Evolutionary conservation across 2,888 invertebrate species (phyloP), one percentile per base, ranked within the genome.

Genomic region (Drosophila cyrtoloma): DNA sequence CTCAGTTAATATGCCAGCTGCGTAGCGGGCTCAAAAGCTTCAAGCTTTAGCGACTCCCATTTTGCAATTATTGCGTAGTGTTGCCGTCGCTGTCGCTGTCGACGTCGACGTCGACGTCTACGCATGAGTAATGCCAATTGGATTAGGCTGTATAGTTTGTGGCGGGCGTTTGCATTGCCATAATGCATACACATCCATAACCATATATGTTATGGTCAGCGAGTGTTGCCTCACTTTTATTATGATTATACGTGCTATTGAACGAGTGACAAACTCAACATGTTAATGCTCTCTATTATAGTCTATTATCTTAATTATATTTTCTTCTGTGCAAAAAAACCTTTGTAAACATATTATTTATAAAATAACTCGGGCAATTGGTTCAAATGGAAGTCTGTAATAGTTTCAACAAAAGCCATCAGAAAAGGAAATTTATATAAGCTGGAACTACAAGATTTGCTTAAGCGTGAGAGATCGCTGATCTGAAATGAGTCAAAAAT

Each of bases 101-200:
- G 70, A 50, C 63, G 37, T 5, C 42, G n/a, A 1, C 9, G 67
- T 50, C 65, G 65, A 60, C 44, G 70, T 59, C 68, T 78, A 88
- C 84, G 86, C 89, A 88, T 78, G 86, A 77, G 80, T 75, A 88
- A 86, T 86, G 89, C 74, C 72, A 86, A 86, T 71, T 71, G 50
- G 56, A 57, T 30, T 35, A 12, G 68, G 47, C 67, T 63, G 66
- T 52, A 74, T 61, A 47, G 63, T 53, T 57, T 55, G 53, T 63
- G 59, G 52, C 66, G 26, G 59, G 57, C 64, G 63, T 60, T 71
- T 61, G 71, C 67, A 71, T 64, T 71, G 62, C 62, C 70, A 65
- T 78, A 64, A 66, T 58, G 22, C 60, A 60, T 33, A 50, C 39
- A 56, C 60, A 55, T 26, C 10, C 22, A n/a, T 12, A 50, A 39